Percentiles rank a stretch among this genome's conserved stretches.
Conservation (phyloP, 1,140 invertebrate genomes). For the Halictus rubicundus region DNA sequence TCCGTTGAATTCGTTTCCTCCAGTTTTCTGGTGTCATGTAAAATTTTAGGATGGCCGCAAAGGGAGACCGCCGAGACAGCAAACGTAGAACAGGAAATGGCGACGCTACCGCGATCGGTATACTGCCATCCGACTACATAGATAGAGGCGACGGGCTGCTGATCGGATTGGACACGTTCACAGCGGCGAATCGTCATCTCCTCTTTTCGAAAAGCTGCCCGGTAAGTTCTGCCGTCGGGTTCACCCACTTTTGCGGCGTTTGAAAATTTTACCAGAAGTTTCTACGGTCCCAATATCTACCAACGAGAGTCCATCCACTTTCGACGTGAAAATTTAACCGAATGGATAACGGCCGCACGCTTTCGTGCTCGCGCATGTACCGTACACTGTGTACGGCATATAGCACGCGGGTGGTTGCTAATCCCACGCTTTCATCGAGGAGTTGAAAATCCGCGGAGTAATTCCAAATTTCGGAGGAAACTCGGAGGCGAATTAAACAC, state of each 20-base stretch:
- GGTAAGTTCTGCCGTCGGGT: constrained; percentile 60
- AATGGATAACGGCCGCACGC: no score
- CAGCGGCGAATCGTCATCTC: constrained; percentile 72
- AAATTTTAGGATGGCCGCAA: constrained; percentile 66
- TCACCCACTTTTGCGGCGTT: background rate
- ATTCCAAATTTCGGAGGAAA: no score
- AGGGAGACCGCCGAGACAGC: constrained; percentile 70
- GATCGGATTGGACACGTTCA: constrained; percentile 75
- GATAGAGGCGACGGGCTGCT: constrained; percentile 75
- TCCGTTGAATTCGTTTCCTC: background rate
- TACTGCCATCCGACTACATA: constrained; percentile 75
- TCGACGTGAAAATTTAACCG: no score
- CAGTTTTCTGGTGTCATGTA: background rate
- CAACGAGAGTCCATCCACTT: no score
- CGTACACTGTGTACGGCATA: no score
- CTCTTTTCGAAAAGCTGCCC: constrained; percentile 71
- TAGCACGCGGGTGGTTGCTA: no score
- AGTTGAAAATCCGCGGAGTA: no score
- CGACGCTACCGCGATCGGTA: constrained; percentile 70
- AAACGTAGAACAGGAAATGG: constrained; percentile 70
- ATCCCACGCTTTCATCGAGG: no score
- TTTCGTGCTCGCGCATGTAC: no score
- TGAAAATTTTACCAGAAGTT: background rate
- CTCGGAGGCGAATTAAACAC: no score
- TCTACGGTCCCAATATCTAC: no score